A percentile compares a stretch with the other conserved stretches of the same genome.
These are phyloP conservation scores for Ceratotherium simum DNA, from an alignment of 2,113 vertebrate species.

Conservation along the genomic window DNA sequence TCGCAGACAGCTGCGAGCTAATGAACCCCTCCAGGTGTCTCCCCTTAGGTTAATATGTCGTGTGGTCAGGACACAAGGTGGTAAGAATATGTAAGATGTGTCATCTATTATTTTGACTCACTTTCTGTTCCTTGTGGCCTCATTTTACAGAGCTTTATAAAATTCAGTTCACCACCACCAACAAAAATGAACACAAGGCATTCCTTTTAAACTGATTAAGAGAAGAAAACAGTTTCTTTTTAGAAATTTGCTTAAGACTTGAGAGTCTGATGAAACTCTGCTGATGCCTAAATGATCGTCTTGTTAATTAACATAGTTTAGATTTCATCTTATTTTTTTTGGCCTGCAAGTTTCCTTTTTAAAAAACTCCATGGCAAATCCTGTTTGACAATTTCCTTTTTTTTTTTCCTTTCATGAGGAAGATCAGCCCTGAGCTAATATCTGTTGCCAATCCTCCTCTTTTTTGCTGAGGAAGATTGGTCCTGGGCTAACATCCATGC, in stretches of 20 bases:
- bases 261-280: not conserved
- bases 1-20: slow-evolving; percentile 64
- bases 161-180: not conserved
- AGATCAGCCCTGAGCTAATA: too few species aligned
- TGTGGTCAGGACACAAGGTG: not conserved
- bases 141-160: slow-evolving; percentile 32
- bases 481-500: too few species aligned
- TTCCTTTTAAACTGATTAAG: slow-evolving; percentile 10
- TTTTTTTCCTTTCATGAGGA: too few species aligned
- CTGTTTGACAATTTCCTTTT: not conserved
- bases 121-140: slow-evolving; percentile 24
- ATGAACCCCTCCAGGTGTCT: slow-evolving; percentile 60
- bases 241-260: slow-evolving; percentile 20
- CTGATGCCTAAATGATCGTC: not conserved
- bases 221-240: not conserved
- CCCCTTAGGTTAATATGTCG: not conserved
- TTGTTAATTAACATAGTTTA: not conserved
- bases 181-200: not conserved
- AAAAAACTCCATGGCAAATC: not conserved
- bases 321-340: not conserved
- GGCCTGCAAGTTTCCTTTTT: not conserved
- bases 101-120: slow-evolving; percentile 43
- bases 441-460: too few species aligned
- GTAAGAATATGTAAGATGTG: not conserved
- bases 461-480: too few species aligned